Evolutionary conservation across 2,797 vertebrate genomes (phyloP).

Genomic region (Epinephelus coioides): DNA sequence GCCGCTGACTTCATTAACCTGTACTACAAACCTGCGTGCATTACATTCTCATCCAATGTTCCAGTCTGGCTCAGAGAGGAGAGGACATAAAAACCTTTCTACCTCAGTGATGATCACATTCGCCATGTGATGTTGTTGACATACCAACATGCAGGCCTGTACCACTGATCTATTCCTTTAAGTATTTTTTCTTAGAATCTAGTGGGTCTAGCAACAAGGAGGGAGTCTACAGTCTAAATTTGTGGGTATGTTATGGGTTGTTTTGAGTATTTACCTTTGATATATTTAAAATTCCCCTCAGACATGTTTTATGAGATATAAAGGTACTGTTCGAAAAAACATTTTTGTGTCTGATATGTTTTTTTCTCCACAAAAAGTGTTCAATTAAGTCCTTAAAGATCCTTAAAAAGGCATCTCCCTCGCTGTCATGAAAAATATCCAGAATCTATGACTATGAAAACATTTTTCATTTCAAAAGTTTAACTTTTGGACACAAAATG

Average conservation of each 20-base stretch:
- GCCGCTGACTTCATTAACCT: constrained; percentile 8
- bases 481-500: too few relatives aligned
- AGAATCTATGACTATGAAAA: too few relatives aligned
- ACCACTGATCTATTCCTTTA: not conserved
- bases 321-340: not conserved
- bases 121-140: not conserved
- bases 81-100: constrained; percentile 1
- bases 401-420: too few relatives aligned
- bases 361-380: too few relatives aligned
- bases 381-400: too few relatives aligned
- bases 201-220: not conserved
- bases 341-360: too few relatives aligned
- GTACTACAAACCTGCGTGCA: constrained; percentile 16
- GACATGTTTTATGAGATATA: not conserved
- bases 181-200: not conserved
- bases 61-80: not conserved
- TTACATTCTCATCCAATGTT: constrained; percentile 15
- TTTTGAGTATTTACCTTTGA: not conserved
- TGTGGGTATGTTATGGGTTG: not conserved
- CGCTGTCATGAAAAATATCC: too few relatives aligned
- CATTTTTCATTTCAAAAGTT: too few relatives aligned
- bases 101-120: constrained; percentile 27
- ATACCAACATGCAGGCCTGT: not conserved
- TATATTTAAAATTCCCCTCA: not conserved
- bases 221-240: not conserved